Evolutionary conservation across 2,113 vertebrate species (phyloP).

Genomic region (Carassius carassius): DNA sequence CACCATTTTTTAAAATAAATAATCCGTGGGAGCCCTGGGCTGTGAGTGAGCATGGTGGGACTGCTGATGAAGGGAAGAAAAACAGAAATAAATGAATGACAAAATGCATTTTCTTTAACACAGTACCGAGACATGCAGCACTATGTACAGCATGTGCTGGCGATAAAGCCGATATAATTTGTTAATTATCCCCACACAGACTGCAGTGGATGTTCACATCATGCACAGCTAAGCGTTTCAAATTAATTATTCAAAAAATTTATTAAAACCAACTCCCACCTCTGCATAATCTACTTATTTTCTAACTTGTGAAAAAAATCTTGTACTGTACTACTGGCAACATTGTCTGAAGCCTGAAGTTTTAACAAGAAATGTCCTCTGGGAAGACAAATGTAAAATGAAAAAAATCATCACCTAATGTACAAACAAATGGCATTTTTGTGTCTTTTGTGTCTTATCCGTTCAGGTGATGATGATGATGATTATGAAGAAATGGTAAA

Average conservation of each 20-base stretch:
- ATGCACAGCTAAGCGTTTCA: not conserved
- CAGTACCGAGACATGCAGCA: not conserved
- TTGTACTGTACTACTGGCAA: not conserved
- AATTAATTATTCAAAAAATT: not conserved
- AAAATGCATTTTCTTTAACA: conserved; percentile 34
- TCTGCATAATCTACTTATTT: not conserved
- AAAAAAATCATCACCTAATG: not conserved
- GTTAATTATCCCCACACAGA: conserved; percentile 10
- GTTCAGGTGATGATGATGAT: not conserved
- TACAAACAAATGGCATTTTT: not conserved
- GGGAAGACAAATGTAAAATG: conserved; percentile 9
- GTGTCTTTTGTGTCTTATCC: not conserved
- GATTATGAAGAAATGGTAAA: not conserved
- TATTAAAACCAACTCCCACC: not conserved
- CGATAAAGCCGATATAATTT: not conserved
- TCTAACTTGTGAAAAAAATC: not conserved
- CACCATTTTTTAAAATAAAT: conserved; percentile 69
- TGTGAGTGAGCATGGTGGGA: conserved; percentile 50
- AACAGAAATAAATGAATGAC: conserved; percentile 51
- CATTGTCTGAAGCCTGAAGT: not conserved
- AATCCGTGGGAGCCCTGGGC: conserved; percentile 63
- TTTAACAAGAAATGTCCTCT: not conserved
- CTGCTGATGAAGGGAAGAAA: conserved; percentile 60
- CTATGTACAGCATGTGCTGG: not conserved
- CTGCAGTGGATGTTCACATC: not conserved